Percentiles rank a stretch among this genome's conserved stretches.
Conservation (phyloP, 2,888 invertebrate genomes). For the Ophraella communa region DNA sequence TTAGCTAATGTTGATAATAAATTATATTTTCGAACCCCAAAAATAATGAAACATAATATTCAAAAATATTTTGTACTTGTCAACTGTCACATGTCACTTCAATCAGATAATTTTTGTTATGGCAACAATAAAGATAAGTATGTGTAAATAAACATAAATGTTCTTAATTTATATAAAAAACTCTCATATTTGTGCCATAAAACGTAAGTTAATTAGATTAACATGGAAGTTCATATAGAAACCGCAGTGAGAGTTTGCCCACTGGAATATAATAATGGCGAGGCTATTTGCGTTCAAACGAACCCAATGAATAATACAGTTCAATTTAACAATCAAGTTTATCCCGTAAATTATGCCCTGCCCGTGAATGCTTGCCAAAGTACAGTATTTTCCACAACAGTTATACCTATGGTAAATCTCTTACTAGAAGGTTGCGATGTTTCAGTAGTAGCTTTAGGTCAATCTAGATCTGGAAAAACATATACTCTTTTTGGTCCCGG, state of each 20-base stretch:
- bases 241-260: slow-evolving; percentile 73
- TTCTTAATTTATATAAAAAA: background rate
- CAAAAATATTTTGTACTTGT: background rate
- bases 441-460: slow-evolving; percentile 75
- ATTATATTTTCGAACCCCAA: too few relatives aligned
- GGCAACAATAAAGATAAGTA: background rate
- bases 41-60: too few relatives aligned
- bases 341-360: slow-evolving; percentile 64
- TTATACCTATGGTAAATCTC: slow-evolving; percentile 71
- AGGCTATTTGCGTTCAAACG: slow-evolving; percentile 66
- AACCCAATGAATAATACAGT: slow-evolving; percentile 67
- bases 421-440: slow-evolving; percentile 78
- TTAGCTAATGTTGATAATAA: too few relatives aligned
- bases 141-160: background rate
- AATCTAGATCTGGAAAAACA: slow-evolving; percentile 71
- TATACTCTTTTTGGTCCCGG: slow-evolving; percentile 77
- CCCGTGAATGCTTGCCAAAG: slow-evolving; percentile 70
- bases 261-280: slow-evolving; percentile 61
- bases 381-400: slow-evolving; percentile 69
- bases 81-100: background rate
- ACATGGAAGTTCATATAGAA: slow-evolving; percentile 76
- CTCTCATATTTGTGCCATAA: background rate
- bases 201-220: background rate
- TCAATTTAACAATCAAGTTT: slow-evolving; percentile 67
- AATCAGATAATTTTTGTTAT: background rate